Percentiles rank a stretch among this genome's conserved stretches.
Conservation (phyloP, 2,797 vertebrate genomes). For the Enteromius treurensis region DNA sequence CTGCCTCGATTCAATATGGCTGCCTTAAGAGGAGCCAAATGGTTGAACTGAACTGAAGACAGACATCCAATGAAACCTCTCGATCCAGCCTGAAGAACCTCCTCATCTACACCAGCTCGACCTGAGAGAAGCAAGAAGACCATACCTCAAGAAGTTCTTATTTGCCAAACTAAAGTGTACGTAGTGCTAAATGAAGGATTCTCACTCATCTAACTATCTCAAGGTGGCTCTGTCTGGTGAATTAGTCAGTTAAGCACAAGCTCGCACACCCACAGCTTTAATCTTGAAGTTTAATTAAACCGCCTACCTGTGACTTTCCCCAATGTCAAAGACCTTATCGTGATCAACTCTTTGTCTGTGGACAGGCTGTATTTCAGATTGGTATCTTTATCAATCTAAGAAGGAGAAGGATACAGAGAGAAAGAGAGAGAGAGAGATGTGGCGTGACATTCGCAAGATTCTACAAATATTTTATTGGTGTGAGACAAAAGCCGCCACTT, state of each 20-base stretch:
- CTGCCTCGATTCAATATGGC: conserved; percentile 77
- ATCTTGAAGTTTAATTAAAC: conserved; percentile 41
- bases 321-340: conserved; percentile 79
- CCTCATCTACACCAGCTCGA: conserved; percentile 71
- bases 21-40: conserved; percentile 84
- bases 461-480: conserved; percentile 25
- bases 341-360: conserved; percentile 78
- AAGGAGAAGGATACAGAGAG: conserved; percentile 35
- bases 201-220: neutral
- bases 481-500: neutral
- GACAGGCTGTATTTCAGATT: conserved; percentile 82
- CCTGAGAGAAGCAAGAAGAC: conserved; percentile 69
- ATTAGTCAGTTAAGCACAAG: conserved; percentile 19
- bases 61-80: conserved; percentile 84
- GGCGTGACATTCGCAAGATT: conserved; percentile 9
- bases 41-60: conserved; percentile 86
- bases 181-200: neutral
- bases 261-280: conserved; percentile 35
- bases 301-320: conserved; percentile 84
- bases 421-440: conserved; percentile 22
- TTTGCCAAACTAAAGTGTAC: neutral
- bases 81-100: conserved; percentile 77
- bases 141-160: neutral
- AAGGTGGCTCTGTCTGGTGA: conserved; percentile 18
- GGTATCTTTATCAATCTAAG: conserved; percentile 81